A percentile compares a stretch with the other conserved stretches of the same genome.
These are phyloP conservation scores for Folsomia manolachei DNA, from an alignment of 2,888 invertebrate genomes.

Conservation along the genomic window DNA sequence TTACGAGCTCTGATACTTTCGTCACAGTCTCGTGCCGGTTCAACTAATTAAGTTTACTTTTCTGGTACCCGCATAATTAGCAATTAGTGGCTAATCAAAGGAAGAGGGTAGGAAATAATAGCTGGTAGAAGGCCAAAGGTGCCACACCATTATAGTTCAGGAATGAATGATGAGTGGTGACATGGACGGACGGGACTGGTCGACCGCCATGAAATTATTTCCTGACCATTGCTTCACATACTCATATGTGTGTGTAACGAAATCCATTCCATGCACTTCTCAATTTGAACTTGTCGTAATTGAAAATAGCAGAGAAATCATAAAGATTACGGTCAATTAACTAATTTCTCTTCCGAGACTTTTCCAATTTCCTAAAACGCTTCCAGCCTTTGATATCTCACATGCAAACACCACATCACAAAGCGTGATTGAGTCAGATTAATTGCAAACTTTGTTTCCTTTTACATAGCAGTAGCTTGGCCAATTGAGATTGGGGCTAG, in stretches of 20 bases:
- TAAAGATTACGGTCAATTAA: conserved; percentile 1
- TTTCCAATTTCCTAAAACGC: not conserved
- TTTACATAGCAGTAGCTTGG: not conserved
- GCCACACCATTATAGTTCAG: not conserved
- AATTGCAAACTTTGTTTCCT: conserved; percentile 4
- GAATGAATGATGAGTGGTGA: not conserved
- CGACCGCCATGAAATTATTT: not conserved
- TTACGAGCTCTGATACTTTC: too few species aligned
- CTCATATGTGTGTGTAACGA: too few species aligned
- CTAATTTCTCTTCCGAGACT: conserved; percentile 13
- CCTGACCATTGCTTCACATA: not conserved
- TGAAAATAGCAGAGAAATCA: not conserved
- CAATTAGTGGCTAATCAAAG: not conserved
- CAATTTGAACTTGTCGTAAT: too few species aligned
- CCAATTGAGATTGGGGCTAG: too few species aligned
- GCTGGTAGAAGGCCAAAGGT: too few species aligned
- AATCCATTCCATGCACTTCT: not conserved
- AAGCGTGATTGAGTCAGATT: conserved; percentile 14
- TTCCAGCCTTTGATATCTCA: not conserved
- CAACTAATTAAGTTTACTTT: not conserved
- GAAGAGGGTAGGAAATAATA: not conserved
- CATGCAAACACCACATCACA: conserved; percentile 9
- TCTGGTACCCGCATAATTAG: not conserved
- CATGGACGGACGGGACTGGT: not conserved
- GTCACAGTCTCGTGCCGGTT: too few species aligned